Evolutionary conservation across 2,113 vertebrate species (phyloP), one percentile per base, ranked within the genome.

Genomic region (Peromyscus maniculatus): DNA sequence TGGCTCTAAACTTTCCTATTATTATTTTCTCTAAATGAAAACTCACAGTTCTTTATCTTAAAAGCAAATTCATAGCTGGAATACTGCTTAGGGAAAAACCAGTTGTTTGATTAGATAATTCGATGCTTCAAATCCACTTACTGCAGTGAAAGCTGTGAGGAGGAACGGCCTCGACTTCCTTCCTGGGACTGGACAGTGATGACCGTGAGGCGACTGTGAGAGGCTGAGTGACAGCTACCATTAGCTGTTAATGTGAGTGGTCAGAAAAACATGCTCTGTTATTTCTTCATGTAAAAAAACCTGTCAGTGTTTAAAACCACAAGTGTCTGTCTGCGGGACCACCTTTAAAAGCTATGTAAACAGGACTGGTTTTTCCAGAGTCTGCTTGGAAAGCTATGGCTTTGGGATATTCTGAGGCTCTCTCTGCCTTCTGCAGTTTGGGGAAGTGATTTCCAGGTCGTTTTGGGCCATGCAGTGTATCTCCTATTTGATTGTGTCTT

Each of bases 31-130:
- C 90, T 21, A 79, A 64, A 39, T 39, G 36, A 89, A 72, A 62
- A 55, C 28, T 74, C 33, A 46, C 31, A 78, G 55, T 84, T 83
- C 43, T 71, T 95, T 67, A 79, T 96, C 31, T 93, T 83, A 92
- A 74, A 78, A 84, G 28, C 22, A 91, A 89, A 84, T 86, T 79
- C 43, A 74, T 79, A 78, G 46, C 74, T 92, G 72, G 55, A 59
- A 71, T 88, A n/a, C 46, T 78, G 55, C 59, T 91, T 72, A 72
- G 77, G 33, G 79, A 72, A 89, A 52, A 93, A 39, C 39, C 39
- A 62, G 4, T 91, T 93, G 10, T 55, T 94, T 49, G 59, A 83
- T 88, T 43, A 86, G 86, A 69, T 92, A 75, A 90, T 69, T 75
- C 5, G 26, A 69, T 80, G 26, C 92, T 94, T 97, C 62, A 87